These are phyloP conservation scores for Mimumesa dahlbomi DNA, from an alignment of 2,888 invertebrate genomes.

Conservation along the genomic window DNA sequence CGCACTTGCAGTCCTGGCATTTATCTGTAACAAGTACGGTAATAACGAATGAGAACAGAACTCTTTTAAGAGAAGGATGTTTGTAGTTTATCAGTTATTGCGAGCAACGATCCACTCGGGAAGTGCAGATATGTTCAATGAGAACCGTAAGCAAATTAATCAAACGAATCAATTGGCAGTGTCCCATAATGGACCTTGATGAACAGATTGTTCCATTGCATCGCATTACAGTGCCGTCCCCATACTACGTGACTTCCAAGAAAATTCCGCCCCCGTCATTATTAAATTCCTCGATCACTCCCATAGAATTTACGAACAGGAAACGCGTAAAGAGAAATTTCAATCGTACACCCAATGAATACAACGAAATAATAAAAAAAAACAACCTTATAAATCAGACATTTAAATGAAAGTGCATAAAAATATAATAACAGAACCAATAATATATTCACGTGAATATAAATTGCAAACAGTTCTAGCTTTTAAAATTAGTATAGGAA, in stretches of 20 bases:
- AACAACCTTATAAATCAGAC: too few relatives aligned
- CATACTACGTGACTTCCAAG: background rate
- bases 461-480: too few relatives aligned
- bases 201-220: constrained; percentile 30
- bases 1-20: constrained; percentile 75
- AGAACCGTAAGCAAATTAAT: constrained; percentile 1
- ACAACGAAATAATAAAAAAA: too few relatives aligned
- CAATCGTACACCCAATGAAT: too few relatives aligned
- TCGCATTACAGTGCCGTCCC: constrained; percentile 6
- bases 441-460: too few relatives aligned
- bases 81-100: background rate
- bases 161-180: constrained; percentile 29
- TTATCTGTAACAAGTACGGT: constrained; percentile 69
- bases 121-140: constrained; percentile 7
- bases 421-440: too few relatives aligned
- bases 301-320: too few relatives aligned
- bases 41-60: too few relatives aligned
- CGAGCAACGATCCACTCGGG: constrained; percentile 10
- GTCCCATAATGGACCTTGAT: constrained; percentile 19
- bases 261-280: constrained; percentile 7
- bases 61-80: background rate
- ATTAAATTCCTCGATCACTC: constrained; percentile 26
- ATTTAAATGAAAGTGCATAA: too few relatives aligned
- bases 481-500: too few relatives aligned
- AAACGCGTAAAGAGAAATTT: too few relatives aligned